Percentiles rank a stretch among this genome's conserved stretches.
phyloP scores from a whole-genome alignment of 1,140 invertebrate genomes.

The Samia ricini region DNA sequence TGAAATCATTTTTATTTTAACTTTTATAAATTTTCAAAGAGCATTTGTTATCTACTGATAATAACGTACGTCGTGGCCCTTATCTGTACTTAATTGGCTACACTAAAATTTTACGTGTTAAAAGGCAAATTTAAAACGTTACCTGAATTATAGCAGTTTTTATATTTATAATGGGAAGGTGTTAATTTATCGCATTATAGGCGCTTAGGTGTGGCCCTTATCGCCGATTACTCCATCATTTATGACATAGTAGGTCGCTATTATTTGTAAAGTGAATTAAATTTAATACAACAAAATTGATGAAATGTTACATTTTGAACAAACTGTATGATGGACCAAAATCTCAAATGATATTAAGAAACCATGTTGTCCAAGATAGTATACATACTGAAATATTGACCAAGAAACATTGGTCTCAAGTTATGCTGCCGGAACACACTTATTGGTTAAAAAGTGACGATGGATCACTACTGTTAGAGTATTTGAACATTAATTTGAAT shows the following conservation, averaged over 20 bases:
- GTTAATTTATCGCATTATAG: slow-evolving; percentile 16
- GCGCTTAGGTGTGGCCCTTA: slow-evolving; percentile 37
- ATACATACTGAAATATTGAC: no score
- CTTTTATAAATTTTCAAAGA: slow-evolving; percentile 10
- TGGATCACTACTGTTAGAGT: no score
- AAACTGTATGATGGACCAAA: no score
- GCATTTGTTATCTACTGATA: slow-evolving; percentile 35
- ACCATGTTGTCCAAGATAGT: no score
- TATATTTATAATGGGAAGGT: neutral
- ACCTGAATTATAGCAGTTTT: neutral
- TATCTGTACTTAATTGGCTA: slow-evolving; percentile 43
- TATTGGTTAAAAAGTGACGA: no score
- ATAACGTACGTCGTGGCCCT: slow-evolving; percentile 20
- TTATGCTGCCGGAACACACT: no score
- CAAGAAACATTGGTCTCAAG: no score
- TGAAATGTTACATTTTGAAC: no score
- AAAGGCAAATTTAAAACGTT: slow-evolving; percentile 19
- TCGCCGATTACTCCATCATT: slow-evolving; percentile 29
- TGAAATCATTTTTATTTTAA: slow-evolving; percentile 37
- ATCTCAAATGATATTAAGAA: no score
- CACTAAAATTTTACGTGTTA: slow-evolving; percentile 24
- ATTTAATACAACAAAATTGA: neutral
- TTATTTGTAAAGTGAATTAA: neutral
- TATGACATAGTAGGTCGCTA: slow-evolving; percentile 3
- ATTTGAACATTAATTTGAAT: no score